Percentiles rank a stretch among this genome's conserved stretches.
phyloP scores from a whole-genome alignment of 1,140 invertebrate species.

The Radopholus similis region DNA sequence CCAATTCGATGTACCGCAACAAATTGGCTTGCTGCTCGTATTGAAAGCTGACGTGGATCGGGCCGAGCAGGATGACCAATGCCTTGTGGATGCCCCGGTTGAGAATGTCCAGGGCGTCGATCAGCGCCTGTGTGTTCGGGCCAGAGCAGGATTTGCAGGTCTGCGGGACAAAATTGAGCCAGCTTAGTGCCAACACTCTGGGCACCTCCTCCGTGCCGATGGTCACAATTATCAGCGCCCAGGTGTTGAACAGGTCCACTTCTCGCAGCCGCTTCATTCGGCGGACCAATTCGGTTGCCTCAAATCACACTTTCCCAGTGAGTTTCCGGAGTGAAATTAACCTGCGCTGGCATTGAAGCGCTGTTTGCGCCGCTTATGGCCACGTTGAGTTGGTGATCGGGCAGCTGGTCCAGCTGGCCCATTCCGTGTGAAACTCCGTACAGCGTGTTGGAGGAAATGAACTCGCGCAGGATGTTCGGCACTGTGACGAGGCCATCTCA shows the following conservation, averaged over 20 bases:
- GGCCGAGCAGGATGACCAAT: constrained; percentile 51
- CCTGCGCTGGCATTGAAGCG: constrained; percentile 47
- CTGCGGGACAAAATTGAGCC: constrained; percentile 12
- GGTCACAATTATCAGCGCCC: constrained; percentile 57
- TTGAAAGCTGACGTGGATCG: constrained; percentile 51
- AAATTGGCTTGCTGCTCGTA: constrained; percentile 48
- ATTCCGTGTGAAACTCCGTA: constrained; percentile 54
- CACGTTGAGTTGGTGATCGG: constrained; percentile 55
- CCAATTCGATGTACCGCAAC: constrained; percentile 28
- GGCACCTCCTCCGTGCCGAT: constrained; percentile 57
- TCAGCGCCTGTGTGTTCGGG: constrained; percentile 47
- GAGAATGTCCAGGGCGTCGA: constrained; percentile 48
- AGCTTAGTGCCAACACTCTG: background rate
- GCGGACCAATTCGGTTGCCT: constrained; percentile 44
- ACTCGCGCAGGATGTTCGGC: constrained; percentile 58
- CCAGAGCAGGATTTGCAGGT: constrained; percentile 43
- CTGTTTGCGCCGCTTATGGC: constrained; percentile 48
- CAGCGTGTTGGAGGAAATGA: constrained; percentile 34
- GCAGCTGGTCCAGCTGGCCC: constrained; percentile 49
- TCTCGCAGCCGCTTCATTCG: constrained; percentile 45
- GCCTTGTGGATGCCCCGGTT: constrained; percentile 57
- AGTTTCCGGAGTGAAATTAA: constrained; percentile 10
- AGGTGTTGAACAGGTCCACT: constrained; percentile 47
- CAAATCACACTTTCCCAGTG: background rate
- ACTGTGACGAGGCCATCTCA: constrained; percentile 54